Evolutionary conservation across 2,888 invertebrate genomes (phyloP), one percentile per base, ranked within the genome.

Genomic region (Linnaemya vulpina): DNA sequence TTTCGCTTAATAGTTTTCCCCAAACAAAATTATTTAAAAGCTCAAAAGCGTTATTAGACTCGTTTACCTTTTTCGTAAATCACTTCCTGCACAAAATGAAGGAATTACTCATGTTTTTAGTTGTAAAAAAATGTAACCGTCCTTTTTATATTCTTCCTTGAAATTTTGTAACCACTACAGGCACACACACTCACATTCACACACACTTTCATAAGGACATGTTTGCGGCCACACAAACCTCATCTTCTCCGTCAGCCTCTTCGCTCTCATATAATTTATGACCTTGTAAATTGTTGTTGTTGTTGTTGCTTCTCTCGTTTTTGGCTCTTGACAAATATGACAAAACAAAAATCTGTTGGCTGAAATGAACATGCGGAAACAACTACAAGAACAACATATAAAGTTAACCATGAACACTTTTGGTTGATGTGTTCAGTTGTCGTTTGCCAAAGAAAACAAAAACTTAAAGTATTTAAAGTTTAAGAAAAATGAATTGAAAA

Each of bases 1-100:
- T 8, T 30, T 2, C 49, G 8, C 17, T 17, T 17, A 5, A 49
- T 17, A 17, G 17, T 49, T 9, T 7, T 2, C 7, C 30, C 30
- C 43, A 40, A 43, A 40, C 22, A 1, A 40, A 43, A 3, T 15
- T 13, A 15, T 15, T 65, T 46, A 46, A 65, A n/a, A n/a, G 43
- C 65, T 55, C 17, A 11, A 60, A 73, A 71, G 17, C 30, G 38
- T 60, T 35, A 46, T 60, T 73, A 40, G 7, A 40, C 58, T 60
- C n/a, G 17, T 60, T 60, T 46, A 11, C 30, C 17, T 43, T 40
- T 67, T 43, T 30, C 15, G 4, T 35, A 35, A 35, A 30, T 25
- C 25, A 1, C 7, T 30, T 22, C 40, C 15, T 25, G 8, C n/a
- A 17, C 38, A 38, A 17, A 30, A 63, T 63, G 13, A 22, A 63